A percentile compares a stretch with the other conserved stretches of the same genome.
Evolutionary conservation across 37 sponge, comb jelly and placozoan species (phyloP).

Genomic region (Ephydatia muelleri): DNA sequence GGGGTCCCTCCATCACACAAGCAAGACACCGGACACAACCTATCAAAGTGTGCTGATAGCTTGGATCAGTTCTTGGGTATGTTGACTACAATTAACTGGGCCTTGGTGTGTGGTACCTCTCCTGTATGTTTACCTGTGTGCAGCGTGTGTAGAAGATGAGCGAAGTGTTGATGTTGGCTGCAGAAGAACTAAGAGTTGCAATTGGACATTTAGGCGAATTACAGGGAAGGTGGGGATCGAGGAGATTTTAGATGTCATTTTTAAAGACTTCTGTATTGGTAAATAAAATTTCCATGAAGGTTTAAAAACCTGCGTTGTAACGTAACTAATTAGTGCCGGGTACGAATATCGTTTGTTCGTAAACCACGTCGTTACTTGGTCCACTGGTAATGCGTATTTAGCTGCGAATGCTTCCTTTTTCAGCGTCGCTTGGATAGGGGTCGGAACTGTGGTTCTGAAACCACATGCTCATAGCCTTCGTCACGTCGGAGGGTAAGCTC

Average conservation of each 20-base stretch:
- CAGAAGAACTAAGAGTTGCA: constrained; percentile 78
- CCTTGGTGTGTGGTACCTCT: too few species aligned
- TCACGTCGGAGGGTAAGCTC: constrained; percentile 30
- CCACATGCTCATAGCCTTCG: constrained; percentile 40
- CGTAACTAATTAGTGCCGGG: not conserved
- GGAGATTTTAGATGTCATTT: constrained; percentile 82
- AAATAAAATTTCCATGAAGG: constrained; percentile 49
- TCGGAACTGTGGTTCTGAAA: constrained; percentile 22
- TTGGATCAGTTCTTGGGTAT: constrained; percentile 48
- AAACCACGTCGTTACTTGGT: constrained; percentile 66
- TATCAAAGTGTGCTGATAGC: constrained; percentile 24
- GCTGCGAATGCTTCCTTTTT: constrained; percentile 50
- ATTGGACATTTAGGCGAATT: constrained; percentile 66
- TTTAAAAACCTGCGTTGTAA: not conserved
- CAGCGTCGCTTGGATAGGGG: constrained; percentile 57
- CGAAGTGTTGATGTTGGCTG: constrained; percentile 57
- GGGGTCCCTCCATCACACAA: constrained; percentile 70
- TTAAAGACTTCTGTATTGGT: constrained; percentile 91
- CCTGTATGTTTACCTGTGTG: too few species aligned
- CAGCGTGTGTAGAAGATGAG: too few species aligned
- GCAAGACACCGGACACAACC: constrained; percentile 63
- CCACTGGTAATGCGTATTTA: constrained; percentile 37
- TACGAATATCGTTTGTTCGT: constrained; percentile 46
- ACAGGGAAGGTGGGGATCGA: constrained; percentile 79
- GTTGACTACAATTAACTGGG: not conserved